Percentiles rank a stretch among this genome's conserved stretches.
phyloP scores from a whole-genome alignment of 2,888 invertebrate species.

The Augochlorella aurata region DNA sequence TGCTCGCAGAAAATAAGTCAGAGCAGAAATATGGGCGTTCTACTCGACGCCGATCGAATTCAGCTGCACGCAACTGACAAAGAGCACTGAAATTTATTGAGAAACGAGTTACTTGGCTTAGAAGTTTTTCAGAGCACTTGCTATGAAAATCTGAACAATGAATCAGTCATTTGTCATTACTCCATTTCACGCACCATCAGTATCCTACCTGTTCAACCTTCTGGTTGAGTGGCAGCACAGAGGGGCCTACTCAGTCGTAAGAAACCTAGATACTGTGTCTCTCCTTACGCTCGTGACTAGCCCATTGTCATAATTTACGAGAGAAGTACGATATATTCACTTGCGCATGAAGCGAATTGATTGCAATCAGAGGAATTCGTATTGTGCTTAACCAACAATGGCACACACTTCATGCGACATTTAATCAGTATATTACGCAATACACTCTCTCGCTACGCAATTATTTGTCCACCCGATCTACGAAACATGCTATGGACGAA shows the following conservation, averaged over 20 bases:
- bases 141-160: not conserved
- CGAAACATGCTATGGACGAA: not conserved
- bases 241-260: not conserved
- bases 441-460: not conserved
- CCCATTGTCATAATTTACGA: slow-evolving; percentile 9
- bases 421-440: slow-evolving; percentile 1
- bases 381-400: slow-evolving; percentile 8
- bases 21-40: not conserved
- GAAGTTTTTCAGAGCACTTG: not conserved
- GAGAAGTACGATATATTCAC: not conserved
- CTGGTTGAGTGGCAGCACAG: not conserved
- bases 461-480: not conserved
- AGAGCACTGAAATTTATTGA: not conserved
- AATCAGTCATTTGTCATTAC: slow-evolving; percentile 10
- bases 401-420: not conserved
- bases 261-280: slow-evolving; percentile 6
- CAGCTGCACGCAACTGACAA: not conserved
- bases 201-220: slow-evolving; percentile 1
- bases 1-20: not conserved
- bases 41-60: not conserved
- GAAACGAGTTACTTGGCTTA: not conserved
- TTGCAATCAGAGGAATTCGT: not conserved
- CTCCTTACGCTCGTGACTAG: not conserved
- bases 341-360: slow-evolving; percentile 10
- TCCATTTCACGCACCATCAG: slow-evolving; percentile 12